Base-by-base conservation (phyloP, 2,888 invertebrate species). In the Leptinotarsa juncta region DNA sequence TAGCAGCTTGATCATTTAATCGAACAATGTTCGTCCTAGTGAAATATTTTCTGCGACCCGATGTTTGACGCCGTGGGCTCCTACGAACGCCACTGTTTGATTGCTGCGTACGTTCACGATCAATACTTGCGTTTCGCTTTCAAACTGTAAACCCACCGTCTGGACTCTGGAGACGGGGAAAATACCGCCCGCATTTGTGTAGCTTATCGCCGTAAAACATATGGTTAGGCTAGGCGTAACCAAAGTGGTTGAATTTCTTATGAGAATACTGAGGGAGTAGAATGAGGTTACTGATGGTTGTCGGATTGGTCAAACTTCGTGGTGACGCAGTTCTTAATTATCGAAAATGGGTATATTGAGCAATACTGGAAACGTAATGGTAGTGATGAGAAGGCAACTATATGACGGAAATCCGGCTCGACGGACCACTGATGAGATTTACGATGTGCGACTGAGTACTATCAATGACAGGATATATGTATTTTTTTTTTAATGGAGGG, bases 91-190 rank as follows among this genome's bases (percentile, higher is more conserved):
- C 78, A 65, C 76, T 77, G 78, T 50, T 70, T 76, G 69, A 78
- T 73, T 70, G 75, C 79, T 78, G 75, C 78, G 79, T 77, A 74
- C 68, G 65, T 50, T 57, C 67, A 20, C 68, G 77, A 78, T 78
- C 78, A 76, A 78, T 78, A 78, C 76, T 76, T 73, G 76, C 76
- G 76, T 73, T 68, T 72, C 55, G 57, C 66, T 12, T 55, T 57
- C 69, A 23, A 69, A 69, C 57, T 57, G 42, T n/a, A 32, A 62
- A 62, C 62, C 62, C 16, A 26, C 62, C 62, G 62, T 62, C 62
- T 62, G 62, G 62, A 42, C 32, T 62, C 62, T 62, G 62, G 62
- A 42, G 32, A 62, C n/a, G n/a, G n/a, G 32, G 32, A 62, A 4
- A 32, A 62, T n/a, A 62, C 16, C 62, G 20, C 62, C 42, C 62